phyloP scores from a whole-genome alignment of 2,888 invertebrate genomes.

The Drosophila aldrichi region DNA sequence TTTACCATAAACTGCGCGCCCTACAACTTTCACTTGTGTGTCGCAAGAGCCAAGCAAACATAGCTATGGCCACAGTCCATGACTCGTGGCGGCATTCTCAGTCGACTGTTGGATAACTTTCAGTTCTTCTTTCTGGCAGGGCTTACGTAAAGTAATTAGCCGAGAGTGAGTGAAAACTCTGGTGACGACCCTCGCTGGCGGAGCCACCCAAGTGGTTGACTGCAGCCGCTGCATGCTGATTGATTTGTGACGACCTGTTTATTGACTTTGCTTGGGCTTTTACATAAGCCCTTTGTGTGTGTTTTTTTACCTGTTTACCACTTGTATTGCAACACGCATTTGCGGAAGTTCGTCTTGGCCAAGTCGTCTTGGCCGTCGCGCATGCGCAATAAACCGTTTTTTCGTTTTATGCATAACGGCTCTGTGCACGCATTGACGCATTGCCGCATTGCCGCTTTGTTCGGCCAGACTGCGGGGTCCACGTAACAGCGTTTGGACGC shows the following conservation, averaged over 20 bases:
- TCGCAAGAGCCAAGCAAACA: slow-evolving; percentile 33
- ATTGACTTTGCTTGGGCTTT: slow-evolving; percentile 52
- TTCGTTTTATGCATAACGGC: slow-evolving; percentile 68
- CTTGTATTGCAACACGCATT: slow-evolving; percentile 63
- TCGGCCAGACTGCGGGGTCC: slow-evolving; percentile 23
- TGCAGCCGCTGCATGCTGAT: slow-evolving; percentile 69
- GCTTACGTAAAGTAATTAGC: slow-evolving; percentile 28
- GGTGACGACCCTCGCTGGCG: slow-evolving; percentile 18
- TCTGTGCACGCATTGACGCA: slow-evolving; percentile 53
- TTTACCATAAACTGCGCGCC: slow-evolving; percentile 60
- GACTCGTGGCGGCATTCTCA: slow-evolving; percentile 25
- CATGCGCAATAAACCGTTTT: slow-evolving; percentile 75
- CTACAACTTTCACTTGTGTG: slow-evolving; percentile 72
- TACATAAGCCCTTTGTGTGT: slow-evolving; percentile 55
- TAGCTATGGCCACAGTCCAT: slow-evolving; percentile 18
- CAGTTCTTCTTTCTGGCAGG: slow-evolving; percentile 30
- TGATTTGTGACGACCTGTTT: slow-evolving; percentile 67
- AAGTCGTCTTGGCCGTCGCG: slow-evolving; percentile 39
- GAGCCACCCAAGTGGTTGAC: slow-evolving; percentile 46
- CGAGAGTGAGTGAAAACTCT: not conserved
- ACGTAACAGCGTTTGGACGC: slow-evolving; percentile 65
- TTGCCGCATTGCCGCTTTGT: slow-evolving; percentile 8
- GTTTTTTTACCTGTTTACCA: slow-evolving; percentile 9
- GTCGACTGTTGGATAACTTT: slow-evolving; percentile 29
- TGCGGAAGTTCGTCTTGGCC: slow-evolving; percentile 69